These are phyloP conservation scores for Dolichopus griseipennis DNA, from an alignment of 2,888 invertebrate genomes.

Conservation along the genomic window DNA sequence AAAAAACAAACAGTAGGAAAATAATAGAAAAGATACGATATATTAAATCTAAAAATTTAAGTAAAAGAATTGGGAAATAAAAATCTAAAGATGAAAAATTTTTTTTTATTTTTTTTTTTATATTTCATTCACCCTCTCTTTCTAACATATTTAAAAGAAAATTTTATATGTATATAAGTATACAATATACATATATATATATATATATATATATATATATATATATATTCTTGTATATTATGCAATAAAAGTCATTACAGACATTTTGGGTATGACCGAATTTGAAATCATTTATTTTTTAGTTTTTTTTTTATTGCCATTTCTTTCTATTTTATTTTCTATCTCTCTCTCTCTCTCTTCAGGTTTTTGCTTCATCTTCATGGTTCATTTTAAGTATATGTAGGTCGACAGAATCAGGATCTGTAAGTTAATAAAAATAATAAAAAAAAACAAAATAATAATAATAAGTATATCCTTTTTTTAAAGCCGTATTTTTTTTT, in stretches of 20 bases:
- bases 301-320: neutral
- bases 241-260: constrained; percentile 3
- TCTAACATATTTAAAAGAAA: neutral
- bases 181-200: neutral
- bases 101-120: neutral
- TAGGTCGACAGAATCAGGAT: neutral
- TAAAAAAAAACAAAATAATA: neutral
- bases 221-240: constrained; percentile 1
- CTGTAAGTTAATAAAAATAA: neutral
- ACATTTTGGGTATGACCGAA: constrained; percentile 1
- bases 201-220: neutral
- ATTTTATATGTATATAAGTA: neutral
- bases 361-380: neutral
- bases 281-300: neutral
- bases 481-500: neutral
- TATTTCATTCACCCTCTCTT: too few relatives aligned
- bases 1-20: neutral
- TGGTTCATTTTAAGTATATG: neutral
- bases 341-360: neutral
- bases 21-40: neutral
- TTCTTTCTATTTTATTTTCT: neutral
- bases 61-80: too few relatives aligned
- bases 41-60: too few relatives aligned
- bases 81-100: neutral
- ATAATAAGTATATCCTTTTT: neutral